Evolutionary conservation across 2,113 vertebrate species (phyloP).

Genomic region (Cryptoleucopteryx plumbea): DNA sequence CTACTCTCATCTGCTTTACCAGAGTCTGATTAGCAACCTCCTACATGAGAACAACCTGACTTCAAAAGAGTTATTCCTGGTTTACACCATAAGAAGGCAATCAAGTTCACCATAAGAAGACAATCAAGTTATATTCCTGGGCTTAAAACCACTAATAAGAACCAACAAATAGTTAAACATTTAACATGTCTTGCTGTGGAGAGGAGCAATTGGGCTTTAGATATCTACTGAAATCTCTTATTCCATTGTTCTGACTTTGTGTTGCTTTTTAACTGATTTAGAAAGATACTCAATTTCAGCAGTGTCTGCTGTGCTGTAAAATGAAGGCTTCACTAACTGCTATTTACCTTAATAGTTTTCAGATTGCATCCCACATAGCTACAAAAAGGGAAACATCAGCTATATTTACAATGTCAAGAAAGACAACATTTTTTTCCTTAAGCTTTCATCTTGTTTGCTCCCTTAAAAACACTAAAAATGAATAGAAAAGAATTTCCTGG

Average conservation of each 20-base stretch:
- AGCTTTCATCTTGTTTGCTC: constrained; percentile 72
- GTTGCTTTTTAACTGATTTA: neutral
- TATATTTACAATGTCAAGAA: constrained; percentile 65
- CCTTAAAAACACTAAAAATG: constrained; percentile 69
- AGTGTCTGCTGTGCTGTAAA: neutral
- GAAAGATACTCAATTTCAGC: neutral
- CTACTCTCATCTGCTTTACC: neutral
- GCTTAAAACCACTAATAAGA: neutral
- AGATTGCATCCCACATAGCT: neutral
- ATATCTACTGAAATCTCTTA: neutral
- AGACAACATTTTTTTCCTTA: constrained; percentile 58
- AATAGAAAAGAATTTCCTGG: constrained; percentile 75
- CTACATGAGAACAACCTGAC: neutral
- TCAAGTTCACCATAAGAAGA: no score
- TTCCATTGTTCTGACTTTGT: neutral
- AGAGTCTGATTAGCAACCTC: neutral
- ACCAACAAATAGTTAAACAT: neutral
- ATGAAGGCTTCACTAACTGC: neutral
- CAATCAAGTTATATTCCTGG: neutral
- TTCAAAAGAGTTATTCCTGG: neutral
- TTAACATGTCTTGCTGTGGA: neutral
- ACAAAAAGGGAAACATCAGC: constrained; percentile 61
- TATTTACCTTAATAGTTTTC: constrained; percentile 14
- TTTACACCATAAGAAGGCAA: neutral
- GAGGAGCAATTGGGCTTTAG: neutral